Evolutionary conservation across 2,888 invertebrate genomes (phyloP).

Genomic region (Tipula lateralis): DNA sequence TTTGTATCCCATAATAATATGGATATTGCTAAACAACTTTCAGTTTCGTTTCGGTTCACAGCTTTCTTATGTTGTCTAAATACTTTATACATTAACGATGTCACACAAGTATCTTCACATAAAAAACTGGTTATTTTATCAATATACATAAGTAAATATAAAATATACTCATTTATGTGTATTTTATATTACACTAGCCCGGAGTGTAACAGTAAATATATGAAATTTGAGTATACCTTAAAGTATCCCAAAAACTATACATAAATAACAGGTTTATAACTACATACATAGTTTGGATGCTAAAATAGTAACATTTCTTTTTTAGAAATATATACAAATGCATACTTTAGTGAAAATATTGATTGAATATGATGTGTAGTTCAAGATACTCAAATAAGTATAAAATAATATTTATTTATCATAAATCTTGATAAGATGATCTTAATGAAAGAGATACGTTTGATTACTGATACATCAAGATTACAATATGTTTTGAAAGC

Average conservation of each 20-base stretch:
- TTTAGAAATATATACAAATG: not conserved
- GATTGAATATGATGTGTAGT: too few relatives aligned
- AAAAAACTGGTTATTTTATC: constrained; percentile 13
- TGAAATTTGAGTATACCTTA: not conserved
- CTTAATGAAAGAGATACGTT: too few relatives aligned
- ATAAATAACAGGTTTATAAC: not conserved
- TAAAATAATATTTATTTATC: too few relatives aligned
- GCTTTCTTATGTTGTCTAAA: not conserved
- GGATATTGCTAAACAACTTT: not conserved
- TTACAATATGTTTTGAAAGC: too few relatives aligned
- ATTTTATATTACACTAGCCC: not conserved
- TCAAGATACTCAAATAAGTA: too few relatives aligned
- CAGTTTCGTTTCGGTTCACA: not conserved
- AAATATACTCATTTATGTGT: not conserved
- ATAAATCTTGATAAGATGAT: too few relatives aligned
- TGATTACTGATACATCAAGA: too few relatives aligned
- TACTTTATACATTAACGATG: not conserved
- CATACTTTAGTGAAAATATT: not conserved
- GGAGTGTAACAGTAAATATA: not conserved
- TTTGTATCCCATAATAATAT: not conserved
- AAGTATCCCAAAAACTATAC: not conserved
- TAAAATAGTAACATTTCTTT: not conserved
- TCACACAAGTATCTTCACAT: not conserved
- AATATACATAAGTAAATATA: not conserved
- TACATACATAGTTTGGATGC: not conserved